These are phyloP conservation scores for Lepidotrigona ventralis DNA, from an alignment of 1,140 invertebrate genomes.

Conservation along the genomic window DNA sequence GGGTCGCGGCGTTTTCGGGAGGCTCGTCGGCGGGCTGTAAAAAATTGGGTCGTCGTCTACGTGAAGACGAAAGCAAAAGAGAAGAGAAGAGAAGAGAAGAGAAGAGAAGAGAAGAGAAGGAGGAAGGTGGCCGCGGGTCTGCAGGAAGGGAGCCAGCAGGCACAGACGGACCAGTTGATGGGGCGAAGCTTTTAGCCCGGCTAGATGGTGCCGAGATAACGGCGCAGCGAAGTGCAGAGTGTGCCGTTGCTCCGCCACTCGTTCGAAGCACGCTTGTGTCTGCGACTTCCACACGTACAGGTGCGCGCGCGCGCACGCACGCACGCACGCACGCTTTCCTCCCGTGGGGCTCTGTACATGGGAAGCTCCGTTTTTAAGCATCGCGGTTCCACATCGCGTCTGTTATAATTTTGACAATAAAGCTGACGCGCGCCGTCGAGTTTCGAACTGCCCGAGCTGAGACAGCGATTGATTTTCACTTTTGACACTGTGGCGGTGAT, in stretches of 20 bases:
- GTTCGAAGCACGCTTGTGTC: conserved; percentile 17
- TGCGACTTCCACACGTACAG: neutral
- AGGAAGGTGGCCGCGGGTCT: conserved; percentile 36
- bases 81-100: neutral
- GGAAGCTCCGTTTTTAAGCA: conserved; percentile 32
- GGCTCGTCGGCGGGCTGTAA: conserved; percentile 65
- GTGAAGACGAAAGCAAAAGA: conserved; percentile 22
- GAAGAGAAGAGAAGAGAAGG: conserved; percentile 17
- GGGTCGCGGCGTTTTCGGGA: conserved; percentile 51
- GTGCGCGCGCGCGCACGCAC: neutral
- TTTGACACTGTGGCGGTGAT: no score
- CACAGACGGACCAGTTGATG: conserved; percentile 74
- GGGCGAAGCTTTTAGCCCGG: conserved; percentile 81
- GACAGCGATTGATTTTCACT: neutral
- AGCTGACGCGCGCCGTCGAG: neutral
- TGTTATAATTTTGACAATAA: conserved; percentile 47
- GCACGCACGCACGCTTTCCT: no score
- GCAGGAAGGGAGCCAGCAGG: conserved; percentile 51
- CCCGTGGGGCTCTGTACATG: neutral
- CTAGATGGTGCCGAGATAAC: conserved; percentile 81
- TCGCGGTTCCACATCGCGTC: conserved; percentile 18
- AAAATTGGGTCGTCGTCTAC: conserved; percentile 66
- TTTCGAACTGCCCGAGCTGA: fast-evolving
- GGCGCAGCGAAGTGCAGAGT: conserved; percentile 76
- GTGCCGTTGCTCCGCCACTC: conserved; percentile 57